phyloP scores from a whole-genome alignment of 2,113 vertebrate species.

The Petrocephalus zakoni region DNA sequence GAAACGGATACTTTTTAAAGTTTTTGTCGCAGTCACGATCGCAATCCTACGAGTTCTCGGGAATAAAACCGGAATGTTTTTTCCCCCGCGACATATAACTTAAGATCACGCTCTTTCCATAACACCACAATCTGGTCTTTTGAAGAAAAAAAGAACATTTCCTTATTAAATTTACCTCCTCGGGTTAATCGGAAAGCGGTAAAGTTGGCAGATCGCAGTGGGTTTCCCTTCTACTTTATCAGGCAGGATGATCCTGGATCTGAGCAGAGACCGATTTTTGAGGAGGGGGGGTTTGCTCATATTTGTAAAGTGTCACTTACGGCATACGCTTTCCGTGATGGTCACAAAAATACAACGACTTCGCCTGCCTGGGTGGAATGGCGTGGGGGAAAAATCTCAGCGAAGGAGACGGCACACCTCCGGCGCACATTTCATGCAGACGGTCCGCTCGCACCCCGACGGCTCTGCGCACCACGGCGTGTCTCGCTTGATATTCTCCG shows the following conservation, averaged over 20 bases:
- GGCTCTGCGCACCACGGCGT: conserved; percentile 1
- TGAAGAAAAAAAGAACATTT: not conserved
- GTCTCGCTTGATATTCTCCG: conserved; percentile 9
- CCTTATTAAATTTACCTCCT: not conserved
- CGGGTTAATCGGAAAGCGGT: conserved; percentile 15
- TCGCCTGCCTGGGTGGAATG: not conserved
- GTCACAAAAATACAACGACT: conserved; percentile 15
- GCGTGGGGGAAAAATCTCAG: conserved; percentile 13
- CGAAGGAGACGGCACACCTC: conserved; percentile 22
- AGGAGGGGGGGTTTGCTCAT: conserved; percentile 26
- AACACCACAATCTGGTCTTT: not conserved
- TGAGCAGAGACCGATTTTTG: conserved; percentile 35
- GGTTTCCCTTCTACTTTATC: conserved; percentile 44
- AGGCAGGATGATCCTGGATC: conserved; percentile 13
- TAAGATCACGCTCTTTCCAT: not conserved
- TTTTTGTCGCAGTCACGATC: not conserved
- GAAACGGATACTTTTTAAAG: not conserved
- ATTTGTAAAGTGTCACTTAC: conserved; percentile 21
- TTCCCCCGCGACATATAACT: not conserved
- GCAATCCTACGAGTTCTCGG: not conserved
- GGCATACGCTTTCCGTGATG: not conserved
- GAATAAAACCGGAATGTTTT: not conserved
- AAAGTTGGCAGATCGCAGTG: conserved; percentile 8
- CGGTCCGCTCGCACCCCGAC: conserved; percentile 23
- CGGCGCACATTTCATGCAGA: conserved; percentile 39